Conservation (phyloP, 2,113 vertebrate genomes). For the Tenebrosternarchus preto region DNA sequence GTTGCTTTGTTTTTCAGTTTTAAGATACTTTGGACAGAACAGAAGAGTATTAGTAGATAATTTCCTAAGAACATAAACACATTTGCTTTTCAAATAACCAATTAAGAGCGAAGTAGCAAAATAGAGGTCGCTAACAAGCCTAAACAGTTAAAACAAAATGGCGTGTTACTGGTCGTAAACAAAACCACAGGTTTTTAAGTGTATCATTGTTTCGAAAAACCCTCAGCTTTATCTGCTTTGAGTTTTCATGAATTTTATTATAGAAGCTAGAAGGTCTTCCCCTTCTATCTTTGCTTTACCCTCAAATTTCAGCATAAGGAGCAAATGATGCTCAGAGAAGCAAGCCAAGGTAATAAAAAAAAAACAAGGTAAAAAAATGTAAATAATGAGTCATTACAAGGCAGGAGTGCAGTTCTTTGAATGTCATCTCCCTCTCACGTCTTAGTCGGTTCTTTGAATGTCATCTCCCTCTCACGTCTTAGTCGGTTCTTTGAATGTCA, state of each 20-base stretch:
- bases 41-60: too few relatives aligned
- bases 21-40: background rate
- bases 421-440: too few relatives aligned
- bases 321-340: constrained; percentile 27
- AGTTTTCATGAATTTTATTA: background rate
- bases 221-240: background rate
- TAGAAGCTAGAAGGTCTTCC: background rate
- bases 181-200: background rate
- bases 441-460: constrained; percentile 27
- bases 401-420: constrained; percentile 21
- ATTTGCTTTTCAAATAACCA: too few relatives aligned
- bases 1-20: background rate
- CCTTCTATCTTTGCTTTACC: background rate
- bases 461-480: too few relatives aligned
- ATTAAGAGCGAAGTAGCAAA: too few relatives aligned
- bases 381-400: constrained; percentile 33
- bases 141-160: too few relatives aligned
- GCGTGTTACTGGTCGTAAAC: background rate
- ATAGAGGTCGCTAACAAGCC: too few relatives aligned
- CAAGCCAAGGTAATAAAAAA: constrained; percentile 39
- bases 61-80: too few relatives aligned
- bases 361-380: constrained; percentile 39
- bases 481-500: constrained; percentile 29
- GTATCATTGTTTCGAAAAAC: background rate
- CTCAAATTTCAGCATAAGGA: constrained; percentile 16